phyloP scores from a whole-genome alignment of 2,113 vertebrate species.

The Leptobrachium leishanense region DNA sequence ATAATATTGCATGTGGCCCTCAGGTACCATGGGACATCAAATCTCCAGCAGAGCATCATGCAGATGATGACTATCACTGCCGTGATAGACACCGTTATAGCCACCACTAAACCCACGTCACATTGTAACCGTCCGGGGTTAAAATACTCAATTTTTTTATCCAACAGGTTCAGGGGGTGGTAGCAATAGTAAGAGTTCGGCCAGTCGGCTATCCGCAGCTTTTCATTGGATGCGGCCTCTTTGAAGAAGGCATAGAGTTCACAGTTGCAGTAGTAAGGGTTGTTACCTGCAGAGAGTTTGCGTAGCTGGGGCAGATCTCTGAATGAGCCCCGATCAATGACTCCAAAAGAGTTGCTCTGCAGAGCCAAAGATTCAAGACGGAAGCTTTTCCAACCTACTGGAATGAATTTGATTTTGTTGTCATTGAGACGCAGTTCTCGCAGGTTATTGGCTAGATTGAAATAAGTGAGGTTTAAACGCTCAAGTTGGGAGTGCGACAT shows the following conservation, averaged over 20 bases:
- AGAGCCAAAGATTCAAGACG: conserved; percentile 63
- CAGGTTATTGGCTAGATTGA: conserved; percentile 62
- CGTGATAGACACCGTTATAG: conserved; percentile 68
- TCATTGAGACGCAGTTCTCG: conserved; percentile 68
- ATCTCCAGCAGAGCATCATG: conserved; percentile 70
- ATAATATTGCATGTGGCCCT: conserved; percentile 73
- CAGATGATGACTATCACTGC: conserved; percentile 51
- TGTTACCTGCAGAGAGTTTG: conserved; percentile 73
- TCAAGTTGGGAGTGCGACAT: conserved; percentile 77
- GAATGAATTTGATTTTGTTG: conserved; percentile 85
- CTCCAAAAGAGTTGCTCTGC: conserved; percentile 79
- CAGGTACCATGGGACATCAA: conserved; percentile 75
- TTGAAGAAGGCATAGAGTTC: conserved; percentile 75
- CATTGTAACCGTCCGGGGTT: conserved; percentile 66
- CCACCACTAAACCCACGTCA: conserved; percentile 69
- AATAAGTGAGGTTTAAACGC: conserved; percentile 70
- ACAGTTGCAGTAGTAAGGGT: conserved; percentile 83
- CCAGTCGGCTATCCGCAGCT: conserved; percentile 72
- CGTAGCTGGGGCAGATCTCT: conserved; percentile 65
- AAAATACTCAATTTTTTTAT: conserved; percentile 66
- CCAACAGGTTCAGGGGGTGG: conserved; percentile 68
- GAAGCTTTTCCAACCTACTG: conserved; percentile 66
- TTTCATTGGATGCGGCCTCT: conserved; percentile 57
- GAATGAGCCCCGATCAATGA: conserved; percentile 72
- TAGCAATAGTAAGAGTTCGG: conserved; percentile 76